phyloP scores from a whole-genome alignment of 2,113 vertebrate genomes.

The Carassius gibelio region DNA sequence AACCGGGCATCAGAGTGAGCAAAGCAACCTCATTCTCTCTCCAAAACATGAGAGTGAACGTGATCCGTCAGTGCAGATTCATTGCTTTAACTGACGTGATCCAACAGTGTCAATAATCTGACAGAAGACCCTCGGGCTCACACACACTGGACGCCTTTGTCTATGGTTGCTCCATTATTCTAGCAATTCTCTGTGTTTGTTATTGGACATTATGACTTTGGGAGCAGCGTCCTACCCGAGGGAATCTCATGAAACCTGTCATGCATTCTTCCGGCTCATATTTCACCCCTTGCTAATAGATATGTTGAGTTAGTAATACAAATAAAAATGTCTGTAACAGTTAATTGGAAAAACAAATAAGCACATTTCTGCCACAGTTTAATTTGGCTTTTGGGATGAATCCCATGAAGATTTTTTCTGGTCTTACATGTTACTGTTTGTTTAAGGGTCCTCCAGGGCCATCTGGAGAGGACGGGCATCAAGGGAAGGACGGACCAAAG shows the following conservation, averaged over 20 bases:
- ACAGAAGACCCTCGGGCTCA: not conserved
- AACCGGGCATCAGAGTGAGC: slow-evolving; percentile 86
- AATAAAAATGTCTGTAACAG: not conserved
- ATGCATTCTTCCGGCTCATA: not conserved
- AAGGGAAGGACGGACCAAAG: slow-evolving; percentile 94
- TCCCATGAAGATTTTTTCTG: slow-evolving; percentile 2
- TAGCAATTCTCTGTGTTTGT: not conserved
- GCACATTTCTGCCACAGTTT: not conserved
- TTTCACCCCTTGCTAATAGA: not conserved
- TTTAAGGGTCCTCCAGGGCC: slow-evolving; percentile 86
- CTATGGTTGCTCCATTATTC: not conserved
- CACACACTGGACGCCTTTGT: not conserved
- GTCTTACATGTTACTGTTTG: slow-evolving; percentile 27
- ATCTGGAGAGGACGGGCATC: slow-evolving; percentile 89
- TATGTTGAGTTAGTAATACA: not conserved
- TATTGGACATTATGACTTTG: not conserved
- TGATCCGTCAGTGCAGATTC: not conserved
- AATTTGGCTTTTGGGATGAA: not conserved
- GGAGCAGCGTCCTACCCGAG: not conserved
- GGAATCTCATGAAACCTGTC: not conserved
- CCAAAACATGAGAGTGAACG: not conserved
- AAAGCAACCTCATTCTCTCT: not conserved
- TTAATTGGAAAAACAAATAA: not conserved
- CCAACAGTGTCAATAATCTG: slow-evolving; percentile 1
- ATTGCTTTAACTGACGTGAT: not conserved